These are phyloP conservation scores for Tinamus guttatus DNA, from an alignment of 2,113 vertebrate genomes.

Conservation along the genomic window DNA sequence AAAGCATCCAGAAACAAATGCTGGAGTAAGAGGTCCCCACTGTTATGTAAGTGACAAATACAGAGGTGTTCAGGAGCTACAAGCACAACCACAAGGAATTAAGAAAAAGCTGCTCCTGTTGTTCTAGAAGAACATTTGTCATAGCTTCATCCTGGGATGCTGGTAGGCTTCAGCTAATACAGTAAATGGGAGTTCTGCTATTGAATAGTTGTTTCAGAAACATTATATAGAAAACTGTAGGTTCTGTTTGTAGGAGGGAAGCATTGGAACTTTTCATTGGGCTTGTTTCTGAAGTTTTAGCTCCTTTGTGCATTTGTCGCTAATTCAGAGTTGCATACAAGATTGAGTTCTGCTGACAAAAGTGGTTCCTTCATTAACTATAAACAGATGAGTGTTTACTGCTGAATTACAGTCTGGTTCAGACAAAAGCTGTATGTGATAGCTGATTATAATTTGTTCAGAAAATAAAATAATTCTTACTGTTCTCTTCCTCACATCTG, in stretches of 20 bases:
- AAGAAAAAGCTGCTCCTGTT: conserved; percentile 36
- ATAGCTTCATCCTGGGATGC: not conserved
- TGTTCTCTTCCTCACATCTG: not conserved
- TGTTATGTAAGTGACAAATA: conserved; percentile 8
- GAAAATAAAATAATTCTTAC: not conserved
- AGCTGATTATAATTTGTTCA: not conserved
- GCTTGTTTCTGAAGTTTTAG: not conserved
- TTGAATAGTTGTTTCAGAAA: not conserved
- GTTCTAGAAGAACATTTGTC: conserved; percentile 25
- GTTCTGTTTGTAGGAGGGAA: not conserved
- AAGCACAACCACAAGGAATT: conserved; percentile 30
- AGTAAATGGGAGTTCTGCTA: not conserved
- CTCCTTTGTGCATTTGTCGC: not conserved
- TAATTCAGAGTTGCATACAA: not conserved
- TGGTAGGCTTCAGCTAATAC: conserved; percentile 23
- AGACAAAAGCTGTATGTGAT: not conserved
- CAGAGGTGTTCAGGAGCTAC: conserved; percentile 10
- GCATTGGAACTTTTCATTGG: not conserved
- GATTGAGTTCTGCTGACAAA: not conserved
- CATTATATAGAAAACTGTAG: not conserved
- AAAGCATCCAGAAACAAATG: not conserved
- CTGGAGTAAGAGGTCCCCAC: not conserved
- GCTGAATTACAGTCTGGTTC: not conserved
- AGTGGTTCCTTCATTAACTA: not conserved
- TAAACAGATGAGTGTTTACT: not conserved